Percentiles rank a stretch among this genome's conserved stretches.
phyloP scores from a whole-genome alignment of 2,888 invertebrate species.

The Nycteola revayana region DNA sequence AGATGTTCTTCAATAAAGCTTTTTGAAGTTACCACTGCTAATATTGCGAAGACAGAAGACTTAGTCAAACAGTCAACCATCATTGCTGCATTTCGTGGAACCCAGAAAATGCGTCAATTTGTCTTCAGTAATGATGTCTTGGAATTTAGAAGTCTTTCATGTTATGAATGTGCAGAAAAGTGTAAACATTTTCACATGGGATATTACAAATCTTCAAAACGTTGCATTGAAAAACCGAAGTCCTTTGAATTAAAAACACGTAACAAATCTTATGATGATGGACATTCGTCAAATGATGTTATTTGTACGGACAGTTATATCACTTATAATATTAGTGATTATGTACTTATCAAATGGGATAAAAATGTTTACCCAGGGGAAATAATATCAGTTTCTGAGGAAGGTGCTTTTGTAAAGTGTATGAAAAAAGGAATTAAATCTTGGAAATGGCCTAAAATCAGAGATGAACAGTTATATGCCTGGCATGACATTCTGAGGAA shows the following conservation, averaged over 20 bases:
- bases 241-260: constrained; percentile 1
- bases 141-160: constrained; percentile 21
- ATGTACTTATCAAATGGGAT: constrained; percentile 16
- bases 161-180: constrained; percentile 13
- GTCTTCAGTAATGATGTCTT: constrained; percentile 15
- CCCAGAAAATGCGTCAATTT: constrained; percentile 24
- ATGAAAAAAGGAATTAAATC: constrained; percentile 21
- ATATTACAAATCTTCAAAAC: constrained; percentile 8
- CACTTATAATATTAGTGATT: constrained; percentile 15
- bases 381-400: constrained; percentile 22
- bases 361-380: constrained; percentile 20
- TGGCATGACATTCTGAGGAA: constrained; percentile 17
- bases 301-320: constrained; percentile 7
- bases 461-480: constrained; percentile 25
- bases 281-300: constrained; percentile 8
- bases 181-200: constrained; percentile 22
- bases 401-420: constrained; percentile 21
- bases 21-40: constrained; percentile 25
- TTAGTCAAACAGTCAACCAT: constrained; percentile 19
- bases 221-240: constrained; percentile 2
- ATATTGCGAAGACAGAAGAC: constrained; percentile 21
- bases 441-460: constrained; percentile 18
- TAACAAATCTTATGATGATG: neutral
- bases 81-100: constrained; percentile 25
- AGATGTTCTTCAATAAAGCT: constrained; percentile 27